Evolutionary conservation across 1,140 invertebrate species (phyloP).

Genomic region (Chlorops oryzae): DNA sequence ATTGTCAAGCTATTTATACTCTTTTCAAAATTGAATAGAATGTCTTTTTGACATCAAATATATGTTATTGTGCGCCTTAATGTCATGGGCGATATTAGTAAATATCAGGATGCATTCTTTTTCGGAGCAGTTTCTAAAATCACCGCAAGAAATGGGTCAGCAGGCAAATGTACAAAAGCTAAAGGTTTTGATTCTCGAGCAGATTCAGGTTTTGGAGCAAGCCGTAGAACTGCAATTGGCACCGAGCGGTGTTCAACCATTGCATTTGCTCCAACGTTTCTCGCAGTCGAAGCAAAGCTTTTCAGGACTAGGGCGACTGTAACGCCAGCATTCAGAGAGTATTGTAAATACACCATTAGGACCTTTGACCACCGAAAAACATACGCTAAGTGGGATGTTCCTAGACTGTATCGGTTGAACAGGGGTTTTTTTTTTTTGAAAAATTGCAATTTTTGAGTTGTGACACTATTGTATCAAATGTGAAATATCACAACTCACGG

Average conservation of each 20-base stretch:
- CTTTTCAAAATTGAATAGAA: no score
- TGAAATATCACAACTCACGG: no score
- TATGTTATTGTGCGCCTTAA: no score
- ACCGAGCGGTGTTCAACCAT: slow-evolving; percentile 68
- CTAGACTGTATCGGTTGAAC: no score
- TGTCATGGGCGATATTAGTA: slow-evolving; percentile 89
- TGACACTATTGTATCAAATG: no score
- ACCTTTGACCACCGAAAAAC: slow-evolving; percentile 56
- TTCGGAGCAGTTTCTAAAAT: slow-evolving; percentile 61
- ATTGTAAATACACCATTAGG: slow-evolving; percentile 68
- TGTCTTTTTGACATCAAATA: no score
- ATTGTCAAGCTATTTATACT: no score
- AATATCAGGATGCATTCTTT: slow-evolving; percentile 86
- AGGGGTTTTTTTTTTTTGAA: no score
- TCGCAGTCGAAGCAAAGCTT: slow-evolving; percentile 64
- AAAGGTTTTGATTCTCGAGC: slow-evolving; percentile 66
- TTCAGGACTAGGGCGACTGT: slow-evolving; percentile 50
- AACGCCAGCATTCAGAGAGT: slow-evolving; percentile 60
- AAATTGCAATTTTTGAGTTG: no score
- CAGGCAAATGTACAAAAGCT: slow-evolving; percentile 63
- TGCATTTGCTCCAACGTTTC: slow-evolving; percentile 80
- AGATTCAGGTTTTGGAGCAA: slow-evolving; percentile 67
- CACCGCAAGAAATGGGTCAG: slow-evolving; percentile 60
- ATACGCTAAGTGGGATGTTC: no score
- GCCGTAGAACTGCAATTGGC: slow-evolving; percentile 72